These are phyloP conservation scores for Ceryle rudis DNA, from an alignment of 2,797 vertebrate genomes.

Conservation along the genomic window DNA sequence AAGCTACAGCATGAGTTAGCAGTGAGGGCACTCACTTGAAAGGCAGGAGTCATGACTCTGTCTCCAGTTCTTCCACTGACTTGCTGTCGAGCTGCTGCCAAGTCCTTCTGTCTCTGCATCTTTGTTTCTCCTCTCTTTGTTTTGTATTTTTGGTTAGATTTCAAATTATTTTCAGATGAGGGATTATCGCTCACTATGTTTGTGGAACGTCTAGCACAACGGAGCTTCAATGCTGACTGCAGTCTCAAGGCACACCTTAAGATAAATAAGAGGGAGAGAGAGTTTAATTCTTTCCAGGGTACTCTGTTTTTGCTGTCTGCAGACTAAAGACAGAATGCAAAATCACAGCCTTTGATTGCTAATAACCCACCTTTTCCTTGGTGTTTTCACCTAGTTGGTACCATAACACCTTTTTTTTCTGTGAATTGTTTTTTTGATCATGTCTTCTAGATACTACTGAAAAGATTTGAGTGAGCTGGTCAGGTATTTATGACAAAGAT, in stretches of 20 bases:
- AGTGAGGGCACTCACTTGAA: neutral
- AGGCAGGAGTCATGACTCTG: neutral
- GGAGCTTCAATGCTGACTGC: neutral
- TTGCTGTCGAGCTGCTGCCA: neutral
- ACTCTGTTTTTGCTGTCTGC: neutral
- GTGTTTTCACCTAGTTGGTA: neutral
- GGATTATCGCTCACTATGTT: constrained; percentile 48
- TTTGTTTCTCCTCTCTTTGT: constrained; percentile 24
- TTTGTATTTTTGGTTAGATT: constrained; percentile 42
- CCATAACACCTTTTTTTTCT: neutral
- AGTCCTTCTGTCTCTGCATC: neutral
- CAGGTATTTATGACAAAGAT: neutral
- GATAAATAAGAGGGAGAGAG: constrained; percentile 21
- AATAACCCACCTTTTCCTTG: neutral
- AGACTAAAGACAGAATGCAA: neutral
- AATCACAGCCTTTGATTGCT: neutral
- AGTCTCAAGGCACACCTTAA: constrained; percentile 24
- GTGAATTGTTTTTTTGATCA: neutral
- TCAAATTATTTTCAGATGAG: constrained; percentile 56
- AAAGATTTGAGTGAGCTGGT: neutral
- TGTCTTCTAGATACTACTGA: neutral
- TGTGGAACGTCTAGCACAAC: constrained; percentile 43
- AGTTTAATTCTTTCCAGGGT: constrained; percentile 38
- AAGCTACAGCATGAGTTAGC: neutral
- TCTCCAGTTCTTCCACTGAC: constrained; percentile 1